phyloP scores from a whole-genome alignment of 2,888 invertebrate genomes.

The Kryphioiulus occultus region DNA sequence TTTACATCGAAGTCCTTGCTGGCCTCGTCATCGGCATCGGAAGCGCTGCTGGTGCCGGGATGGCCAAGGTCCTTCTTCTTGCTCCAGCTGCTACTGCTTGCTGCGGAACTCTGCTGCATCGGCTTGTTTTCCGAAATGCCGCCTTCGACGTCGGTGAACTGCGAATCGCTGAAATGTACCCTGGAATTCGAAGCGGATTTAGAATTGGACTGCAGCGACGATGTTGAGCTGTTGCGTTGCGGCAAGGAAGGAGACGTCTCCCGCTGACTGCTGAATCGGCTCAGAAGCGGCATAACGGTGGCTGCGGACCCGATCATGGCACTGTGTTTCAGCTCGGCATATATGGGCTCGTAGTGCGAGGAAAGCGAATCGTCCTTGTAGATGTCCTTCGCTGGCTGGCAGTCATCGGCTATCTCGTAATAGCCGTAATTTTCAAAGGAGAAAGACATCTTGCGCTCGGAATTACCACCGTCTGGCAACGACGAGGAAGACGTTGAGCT shows the following conservation, averaged over 20 bases:
- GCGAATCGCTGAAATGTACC: background rate
- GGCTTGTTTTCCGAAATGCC: background rate
- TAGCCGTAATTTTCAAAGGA: slow-evolving; percentile 47
- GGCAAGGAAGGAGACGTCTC: slow-evolving; percentile 45
- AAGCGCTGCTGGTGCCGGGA: slow-evolving; percentile 59
- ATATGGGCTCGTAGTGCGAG: slow-evolving; percentile 52
- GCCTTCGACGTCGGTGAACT: background rate
- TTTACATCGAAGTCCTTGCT: slow-evolving; percentile 76
- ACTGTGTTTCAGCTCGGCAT: slow-evolving; percentile 52
- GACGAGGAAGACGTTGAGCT: background rate
- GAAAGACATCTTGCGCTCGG: background rate
- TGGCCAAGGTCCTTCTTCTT: slow-evolving; percentile 32
- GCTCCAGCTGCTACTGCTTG: background rate
- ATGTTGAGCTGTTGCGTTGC: slow-evolving; percentile 44
- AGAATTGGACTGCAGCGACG: background rate
- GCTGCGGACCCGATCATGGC: background rate
- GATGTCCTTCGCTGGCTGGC: background rate
- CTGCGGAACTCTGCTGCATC: background rate
- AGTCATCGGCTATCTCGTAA: slow-evolving; percentile 46
- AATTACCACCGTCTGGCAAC: background rate
- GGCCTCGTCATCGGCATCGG: slow-evolving; percentile 83
- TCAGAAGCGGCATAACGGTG: background rate
- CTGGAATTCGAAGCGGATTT: background rate
- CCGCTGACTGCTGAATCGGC: slow-evolving; percentile 1
- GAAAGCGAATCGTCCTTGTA: slow-evolving; percentile 1